Evolutionary conservation across 2,797 vertebrate genomes (phyloP).

Genomic region (Tinamus major): DNA sequence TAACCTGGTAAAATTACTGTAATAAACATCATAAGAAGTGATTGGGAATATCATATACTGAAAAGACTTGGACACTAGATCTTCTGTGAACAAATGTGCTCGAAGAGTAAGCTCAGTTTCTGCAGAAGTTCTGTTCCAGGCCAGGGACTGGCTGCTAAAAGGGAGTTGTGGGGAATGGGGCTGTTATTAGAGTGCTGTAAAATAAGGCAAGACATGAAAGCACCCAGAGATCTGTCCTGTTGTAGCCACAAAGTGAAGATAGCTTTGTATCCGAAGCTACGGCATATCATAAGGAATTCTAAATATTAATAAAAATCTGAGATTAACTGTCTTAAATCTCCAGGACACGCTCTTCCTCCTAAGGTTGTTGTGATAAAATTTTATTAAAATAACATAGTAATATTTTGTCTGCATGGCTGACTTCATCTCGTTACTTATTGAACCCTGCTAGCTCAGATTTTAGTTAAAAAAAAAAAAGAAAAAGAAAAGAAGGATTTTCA

Average conservation of each 20-base stretch:
- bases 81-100: neutral
- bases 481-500: conserved; percentile 31
- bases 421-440: conserved; percentile 51
- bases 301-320: conserved; percentile 59
- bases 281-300: conserved; percentile 15
- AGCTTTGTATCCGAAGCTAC: neutral
- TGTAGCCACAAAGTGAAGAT: conserved; percentile 2
- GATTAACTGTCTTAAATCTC: conserved; percentile 23
- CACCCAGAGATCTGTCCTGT: neutral
- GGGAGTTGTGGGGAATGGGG: neutral
- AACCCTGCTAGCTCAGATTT: conserved; percentile 52
- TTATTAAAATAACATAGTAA: conserved; percentile 66
- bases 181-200: neutral
- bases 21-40: neutral
- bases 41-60: neutral
- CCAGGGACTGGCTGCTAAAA: neutral
- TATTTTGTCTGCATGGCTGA: conserved; percentile 55
- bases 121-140: neutral
- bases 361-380: conserved; percentile 51
- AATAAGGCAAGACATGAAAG: neutral
- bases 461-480: conserved; percentile 13
- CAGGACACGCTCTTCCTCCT: conserved; percentile 1
- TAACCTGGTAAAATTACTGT: neutral
- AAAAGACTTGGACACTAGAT: neutral
- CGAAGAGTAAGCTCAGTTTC: neutral